Percentiles rank a stretch among this genome's conserved stretches.
phyloP scores from a whole-genome alignment of 2,888 invertebrate genomes.

The Adela reaumurella region DNA sequence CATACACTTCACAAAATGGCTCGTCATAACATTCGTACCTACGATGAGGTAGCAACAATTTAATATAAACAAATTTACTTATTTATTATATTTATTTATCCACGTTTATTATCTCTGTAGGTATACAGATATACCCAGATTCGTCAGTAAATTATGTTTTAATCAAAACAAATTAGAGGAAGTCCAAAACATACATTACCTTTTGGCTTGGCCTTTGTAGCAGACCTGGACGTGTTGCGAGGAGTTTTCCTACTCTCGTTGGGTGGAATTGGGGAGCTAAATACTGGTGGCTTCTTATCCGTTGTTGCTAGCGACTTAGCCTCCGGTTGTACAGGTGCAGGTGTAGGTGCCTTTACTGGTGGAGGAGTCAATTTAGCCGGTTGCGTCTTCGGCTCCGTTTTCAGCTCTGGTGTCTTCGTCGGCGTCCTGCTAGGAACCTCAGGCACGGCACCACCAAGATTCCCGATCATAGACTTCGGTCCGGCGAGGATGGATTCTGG shows the following conservation, averaged over 20 bases:
- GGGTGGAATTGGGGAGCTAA: slow-evolving; percentile 25
- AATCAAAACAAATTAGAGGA: too few species aligned
- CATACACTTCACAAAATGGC: too few species aligned
- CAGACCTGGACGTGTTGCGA: slow-evolving; percentile 38
- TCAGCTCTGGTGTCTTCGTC: slow-evolving; percentile 9
- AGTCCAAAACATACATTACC: slow-evolving; percentile 30
- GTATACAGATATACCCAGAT: too few species aligned
- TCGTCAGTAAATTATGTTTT: too few species aligned
- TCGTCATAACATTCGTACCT: too few species aligned
- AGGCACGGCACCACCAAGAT: slow-evolving; percentile 11
- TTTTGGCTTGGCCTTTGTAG: slow-evolving; percentile 41
- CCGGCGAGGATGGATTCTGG: background rate
- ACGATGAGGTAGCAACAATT: too few species aligned
- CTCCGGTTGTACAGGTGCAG: background rate
- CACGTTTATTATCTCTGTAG: too few species aligned
- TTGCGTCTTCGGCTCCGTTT: background rate
- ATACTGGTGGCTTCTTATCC: slow-evolving; percentile 39
- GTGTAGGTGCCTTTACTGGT: background rate
- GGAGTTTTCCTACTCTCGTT: slow-evolving; percentile 36
- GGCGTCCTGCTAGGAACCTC: slow-evolving; percentile 8
- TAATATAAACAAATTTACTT: too few species aligned
- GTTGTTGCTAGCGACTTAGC: slow-evolving; percentile 6
- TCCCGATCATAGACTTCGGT: slow-evolving; percentile 6
- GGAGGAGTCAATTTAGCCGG: background rate
- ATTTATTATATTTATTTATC: too few species aligned